Evolutionary conservation across 2,113 vertebrate genomes (phyloP), one percentile per base, ranked within the genome.

Genomic region (Dicrurus megarhynchus): DNA sequence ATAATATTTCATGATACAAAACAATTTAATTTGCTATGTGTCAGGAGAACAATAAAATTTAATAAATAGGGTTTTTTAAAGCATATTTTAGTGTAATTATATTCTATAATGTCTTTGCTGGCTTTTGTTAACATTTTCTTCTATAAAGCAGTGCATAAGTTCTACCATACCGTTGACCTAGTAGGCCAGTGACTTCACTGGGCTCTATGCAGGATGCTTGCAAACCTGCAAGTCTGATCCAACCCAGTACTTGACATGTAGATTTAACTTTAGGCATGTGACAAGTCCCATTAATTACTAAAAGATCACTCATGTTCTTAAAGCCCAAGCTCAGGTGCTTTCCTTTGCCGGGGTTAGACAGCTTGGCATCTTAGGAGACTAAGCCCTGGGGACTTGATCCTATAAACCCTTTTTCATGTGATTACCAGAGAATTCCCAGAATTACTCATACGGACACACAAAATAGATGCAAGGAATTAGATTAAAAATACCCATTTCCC

Each of bases 291-390:
- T 86, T 95, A 93, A 90, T 60, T 92, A 90, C 75, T 49, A 80
- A 85, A 83, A 80, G 59, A 94, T 85, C 82, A 78, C 52, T 86
- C 52, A 33, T 53, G 55, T 74, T 94, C 82, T 88, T 87, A 83
- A 76, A 88, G 71, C 24, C 71, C 74, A 79, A 65, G 81, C 67
- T 96, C 92, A 80, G 76, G 79, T 96, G 85, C 55, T 88, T 93
- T 93, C 82, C 63, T 90, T 83, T 24, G 35, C 79, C 56, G 60
- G 67, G 50, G 79, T 91, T 80, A 84, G 87, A 80, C 70, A 93
- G 95, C 71, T 90, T 93, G 90, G 90, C 85, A 97, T 94, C 71
- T 93, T 88, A 86, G 3, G 77, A 70, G 68, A 64, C 90, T 94
- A 91, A 94, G 75, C 78, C 42, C 50, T 59, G 30, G 44, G 63